Base-by-base conservation (phyloP, 1,140 invertebrate species). In the Zelostemma sp. region DNA sequence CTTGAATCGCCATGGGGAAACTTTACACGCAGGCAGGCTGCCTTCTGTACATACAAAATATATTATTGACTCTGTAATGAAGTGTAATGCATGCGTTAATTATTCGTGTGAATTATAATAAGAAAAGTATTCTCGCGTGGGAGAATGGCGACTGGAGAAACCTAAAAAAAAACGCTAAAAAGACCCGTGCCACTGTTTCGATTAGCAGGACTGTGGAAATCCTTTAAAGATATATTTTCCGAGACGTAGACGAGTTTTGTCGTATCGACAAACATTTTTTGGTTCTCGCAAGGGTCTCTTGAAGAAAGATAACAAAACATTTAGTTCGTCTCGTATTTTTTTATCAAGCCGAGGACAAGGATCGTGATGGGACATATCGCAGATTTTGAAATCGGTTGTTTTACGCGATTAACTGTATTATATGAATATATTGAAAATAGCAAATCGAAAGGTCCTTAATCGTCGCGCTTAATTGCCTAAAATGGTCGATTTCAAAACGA, bases 1-100 rank as follows among this genome's bases (percentile, higher is more conserved):
- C 66, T 77, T 79, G 74, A 74, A 72, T 71, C 73, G 75, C 67
- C 76, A 66, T 58, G 55, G 58, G 64, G 58, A 69, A 69, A 72
- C 66, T 60, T 62, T 72, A 50, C 74, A 75, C 65, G 70, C 68
- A 71, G 64, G 66, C 66, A 59, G 57, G 48, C 62, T 73, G 65
- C 74, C 76, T 68, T 72, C 48, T 77, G 76, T 77, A 77, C 54
- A 77, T 78, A 78, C 68, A 74, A 68, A 73, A 61, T 71, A 73
- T 71, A 74, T 74, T 79, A 83, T 80, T 79, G 74, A 80, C 61
- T 82, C 76, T 82, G 73, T 83, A 84, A 83, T 78, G 77, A 84
- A 77, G 58, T 81, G 78, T 83, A 82, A 78, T 81, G 77, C 83
- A 83, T 68, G 78, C 76, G 77, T 84, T 84, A 80, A 60, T 79